A percentile compares a stretch with the other conserved stretches of the same genome.
Evolutionary conservation across 2,797 vertebrate genomes (phyloP).

Genomic region (Sebastes diploproa): DNA sequence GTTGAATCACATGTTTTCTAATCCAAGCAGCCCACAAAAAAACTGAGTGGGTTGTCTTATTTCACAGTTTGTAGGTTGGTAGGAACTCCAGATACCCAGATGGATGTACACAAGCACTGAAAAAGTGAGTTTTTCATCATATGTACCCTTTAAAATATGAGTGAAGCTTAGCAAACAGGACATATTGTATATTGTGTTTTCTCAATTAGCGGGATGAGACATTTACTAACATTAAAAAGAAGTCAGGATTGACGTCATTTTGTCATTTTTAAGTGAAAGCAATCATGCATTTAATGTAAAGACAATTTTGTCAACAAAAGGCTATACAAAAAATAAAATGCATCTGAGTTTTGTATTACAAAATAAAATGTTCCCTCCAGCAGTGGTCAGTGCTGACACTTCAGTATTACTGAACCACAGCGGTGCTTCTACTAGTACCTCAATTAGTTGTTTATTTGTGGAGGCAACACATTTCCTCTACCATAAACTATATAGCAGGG

Average conservation of each 20-base stretch:
- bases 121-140: too few species aligned
- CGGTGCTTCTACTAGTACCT: neutral
- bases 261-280: neutral
- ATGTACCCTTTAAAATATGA: neutral
- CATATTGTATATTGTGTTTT: neutral
- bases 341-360: neutral
- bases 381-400: constrained; percentile 27
- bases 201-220: neutral
- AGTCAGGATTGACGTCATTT: neutral
- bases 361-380: neutral
- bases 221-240: neutral
- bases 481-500: neutral
- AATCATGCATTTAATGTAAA: neutral
- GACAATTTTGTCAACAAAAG: neutral
- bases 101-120: too few species aligned
- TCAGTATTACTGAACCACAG: constrained; percentile 27
- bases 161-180: neutral
- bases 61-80: too few species aligned
- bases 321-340: neutral
- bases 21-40: too few species aligned
- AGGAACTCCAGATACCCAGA: too few species aligned
- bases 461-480: constrained; percentile 15
- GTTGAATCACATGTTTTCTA: too few species aligned
- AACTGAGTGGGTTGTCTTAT: too few species aligned
- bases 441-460: constrained; percentile 9